Conservation (phyloP, 2,113 vertebrate species). For the Seriola quinqueradiata region DNA sequence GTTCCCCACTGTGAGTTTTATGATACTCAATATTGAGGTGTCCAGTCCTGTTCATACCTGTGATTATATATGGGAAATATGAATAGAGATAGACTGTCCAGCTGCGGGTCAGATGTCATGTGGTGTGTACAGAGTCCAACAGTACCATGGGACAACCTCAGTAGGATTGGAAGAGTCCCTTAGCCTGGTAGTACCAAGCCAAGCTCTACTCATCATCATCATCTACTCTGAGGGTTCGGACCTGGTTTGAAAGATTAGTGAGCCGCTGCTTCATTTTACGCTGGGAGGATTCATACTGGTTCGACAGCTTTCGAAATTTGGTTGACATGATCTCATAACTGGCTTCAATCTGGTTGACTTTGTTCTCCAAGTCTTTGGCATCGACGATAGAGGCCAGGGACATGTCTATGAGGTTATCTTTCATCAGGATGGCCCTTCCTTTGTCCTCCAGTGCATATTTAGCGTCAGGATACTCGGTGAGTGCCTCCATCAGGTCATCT, state of each 20-base stretch:
- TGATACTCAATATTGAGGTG: not conserved
- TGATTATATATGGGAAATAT: not conserved
- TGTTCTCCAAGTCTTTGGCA: slow-evolving; percentile 90
- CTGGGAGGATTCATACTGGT: slow-evolving; percentile 87
- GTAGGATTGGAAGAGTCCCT: not conserved
- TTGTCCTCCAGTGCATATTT: slow-evolving; percentile 76
- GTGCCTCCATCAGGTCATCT: slow-evolving; percentile 80
- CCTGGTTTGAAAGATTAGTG: slow-evolving; percentile 86
- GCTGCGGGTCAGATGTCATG: not conserved
- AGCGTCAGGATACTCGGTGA: slow-evolving; percentile 77
- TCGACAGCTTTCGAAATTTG: slow-evolving; percentile 87
- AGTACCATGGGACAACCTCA: not conserved
- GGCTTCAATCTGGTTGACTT: slow-evolving; percentile 85
- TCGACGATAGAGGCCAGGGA: slow-evolving; percentile 70
- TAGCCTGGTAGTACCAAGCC: not conserved
- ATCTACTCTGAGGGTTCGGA: slow-evolving; percentile 71
- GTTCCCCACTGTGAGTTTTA: not conserved
- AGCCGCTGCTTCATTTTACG: slow-evolving; percentile 92
- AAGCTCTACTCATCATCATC: slow-evolving; percentile 52
- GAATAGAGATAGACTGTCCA: not conserved
- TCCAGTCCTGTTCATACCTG: not conserved
- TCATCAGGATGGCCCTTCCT: slow-evolving; percentile 78
- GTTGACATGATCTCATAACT: slow-evolving; percentile 86
- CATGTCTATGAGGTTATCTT: slow-evolving; percentile 80
- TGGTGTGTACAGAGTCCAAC: not conserved